Evolutionary conservation across 2,888 invertebrate genomes (phyloP), one percentile per base, ranked within the genome.

Genomic region (Taphrorychus bicolor): DNA sequence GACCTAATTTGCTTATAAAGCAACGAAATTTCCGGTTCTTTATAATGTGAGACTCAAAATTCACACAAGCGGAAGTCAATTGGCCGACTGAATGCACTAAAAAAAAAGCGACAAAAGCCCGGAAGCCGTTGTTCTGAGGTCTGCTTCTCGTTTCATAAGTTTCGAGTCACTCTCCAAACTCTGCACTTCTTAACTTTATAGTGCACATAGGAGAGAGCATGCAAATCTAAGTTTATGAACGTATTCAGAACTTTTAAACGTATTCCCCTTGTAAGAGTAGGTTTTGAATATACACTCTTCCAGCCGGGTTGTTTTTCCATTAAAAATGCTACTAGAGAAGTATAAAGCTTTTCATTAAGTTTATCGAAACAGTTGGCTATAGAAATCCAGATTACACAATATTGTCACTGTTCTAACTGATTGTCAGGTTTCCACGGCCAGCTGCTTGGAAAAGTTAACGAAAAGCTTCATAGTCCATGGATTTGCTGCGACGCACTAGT

Each of bases 171-270:
- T n/a, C n/a, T 42, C 41, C 22, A 45, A 22, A 42, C 45, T 58
- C 45, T 58, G 57, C 23, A 58, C 58, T 58, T 18, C 23, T 58
- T 58, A 41, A 23, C 21, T 42, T 16, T 41, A 58, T 17, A 9
- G 22, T 45, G n/a, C 22, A 32, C 32, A 32, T 32, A 32, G 5
- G 42, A 45, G 7, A 22, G 23, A 11, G 58, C 22, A 58, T 58
- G 41, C 21, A 58, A 58, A 58, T 41, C 45, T 58, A 45, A 58
- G 41, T 58, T 19, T 45, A 24, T 5, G n/a, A 58, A 58, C 23
- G 42, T 58, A 22, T 45, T 42, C 16, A 17, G 16, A 45, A 58
- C 16, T 18, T 58, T 56, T 9, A 41, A 18, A n/a, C 14, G 40
- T 56, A 32, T 56, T 56, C 19, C 19, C 21, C 41, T 45, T 58